Percentiles rank a stretch among this genome's conserved stretches.
phyloP scores from a whole-genome alignment of 2,113 vertebrate genomes.

The Pyxicephalus adspersus region DNA sequence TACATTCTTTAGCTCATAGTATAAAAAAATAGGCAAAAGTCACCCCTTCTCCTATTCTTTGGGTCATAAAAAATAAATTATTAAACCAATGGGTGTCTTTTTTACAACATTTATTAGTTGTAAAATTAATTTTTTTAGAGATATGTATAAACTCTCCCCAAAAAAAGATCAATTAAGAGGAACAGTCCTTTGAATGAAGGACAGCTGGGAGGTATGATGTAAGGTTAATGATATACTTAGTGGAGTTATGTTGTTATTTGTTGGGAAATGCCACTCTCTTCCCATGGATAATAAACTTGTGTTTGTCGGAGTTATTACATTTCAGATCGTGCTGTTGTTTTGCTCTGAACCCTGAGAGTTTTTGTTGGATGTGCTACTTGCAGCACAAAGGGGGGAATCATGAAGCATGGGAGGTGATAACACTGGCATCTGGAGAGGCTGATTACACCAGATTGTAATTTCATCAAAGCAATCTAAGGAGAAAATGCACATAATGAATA shows the following conservation, averaged over 20 bases:
- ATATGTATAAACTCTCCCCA: no score
- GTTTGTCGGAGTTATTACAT: constrained; percentile 4
- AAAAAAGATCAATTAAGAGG: no score
- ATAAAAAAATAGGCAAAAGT: no score
- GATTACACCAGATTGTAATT: constrained; percentile 25
- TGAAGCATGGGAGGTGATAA: constrained; percentile 13
- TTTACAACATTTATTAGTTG: no score
- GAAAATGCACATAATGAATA: not conserved
- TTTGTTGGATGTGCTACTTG: constrained; percentile 19
- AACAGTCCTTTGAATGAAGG: no score
- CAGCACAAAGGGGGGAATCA: not conserved
- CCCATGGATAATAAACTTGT: not conserved
- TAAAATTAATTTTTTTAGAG: no score
- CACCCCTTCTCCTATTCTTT: no score
- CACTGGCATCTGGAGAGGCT: constrained; percentile 33
- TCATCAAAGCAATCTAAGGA: constrained; percentile 4
- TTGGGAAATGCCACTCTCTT: not conserved
- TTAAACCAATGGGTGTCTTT: no score
- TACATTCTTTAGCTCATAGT: no score
- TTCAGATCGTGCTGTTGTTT: constrained; percentile 10
- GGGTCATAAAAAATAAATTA: no score
- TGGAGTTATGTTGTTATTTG: constrained; percentile 27
- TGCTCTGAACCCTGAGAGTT: not conserved
- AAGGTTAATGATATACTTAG: not conserved
- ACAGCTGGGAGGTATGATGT: no score